Evolutionary conservation across 2,113 vertebrate species (phyloP).

Genomic region (Oreochromis aureus): DNA sequence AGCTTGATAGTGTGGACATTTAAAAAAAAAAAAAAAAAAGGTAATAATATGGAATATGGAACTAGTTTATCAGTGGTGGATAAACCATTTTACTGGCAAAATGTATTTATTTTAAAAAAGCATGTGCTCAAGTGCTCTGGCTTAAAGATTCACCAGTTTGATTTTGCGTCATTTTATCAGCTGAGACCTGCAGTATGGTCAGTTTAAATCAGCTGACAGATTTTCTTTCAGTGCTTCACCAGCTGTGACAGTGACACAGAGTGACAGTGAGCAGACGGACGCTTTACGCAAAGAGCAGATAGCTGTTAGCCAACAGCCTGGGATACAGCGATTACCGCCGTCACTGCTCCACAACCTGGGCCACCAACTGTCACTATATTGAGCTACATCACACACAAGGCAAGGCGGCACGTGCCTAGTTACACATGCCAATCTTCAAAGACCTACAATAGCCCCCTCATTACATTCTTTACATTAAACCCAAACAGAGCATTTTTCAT

Average conservation of each 20-base stretch:
- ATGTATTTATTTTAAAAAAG: background rate
- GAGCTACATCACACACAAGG: background rate
- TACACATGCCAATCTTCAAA: background rate
- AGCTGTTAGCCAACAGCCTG: constrained; percentile 13
- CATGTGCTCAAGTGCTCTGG: background rate
- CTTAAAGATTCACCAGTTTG: background rate
- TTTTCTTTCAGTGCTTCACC: background rate
- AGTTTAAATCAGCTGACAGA: constrained; percentile 1
- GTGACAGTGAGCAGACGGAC: constrained; percentile 27
- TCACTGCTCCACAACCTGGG: constrained; percentile 25
- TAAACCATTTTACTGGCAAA: background rate
- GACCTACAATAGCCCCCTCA: background rate
- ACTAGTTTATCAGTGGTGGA: background rate
- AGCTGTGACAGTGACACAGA: constrained; percentile 49
- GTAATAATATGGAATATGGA: background rate
- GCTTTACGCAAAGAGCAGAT: background rate
- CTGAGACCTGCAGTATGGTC: background rate
- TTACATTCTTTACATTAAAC: background rate
- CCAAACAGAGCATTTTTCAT: background rate
- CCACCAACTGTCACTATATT: constrained; percentile 22
- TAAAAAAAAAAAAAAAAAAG: background rate
- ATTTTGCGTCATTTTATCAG: background rate
- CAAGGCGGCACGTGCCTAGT: background rate
- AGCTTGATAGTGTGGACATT: background rate
- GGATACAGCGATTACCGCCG: constrained; percentile 16